A percentile compares a stretch with the other conserved stretches of the same genome.
These are phyloP conservation scores for Prionailurus viverrinus DNA, from an alignment of 2,113 vertebrate genomes.

Conservation along the genomic window DNA sequence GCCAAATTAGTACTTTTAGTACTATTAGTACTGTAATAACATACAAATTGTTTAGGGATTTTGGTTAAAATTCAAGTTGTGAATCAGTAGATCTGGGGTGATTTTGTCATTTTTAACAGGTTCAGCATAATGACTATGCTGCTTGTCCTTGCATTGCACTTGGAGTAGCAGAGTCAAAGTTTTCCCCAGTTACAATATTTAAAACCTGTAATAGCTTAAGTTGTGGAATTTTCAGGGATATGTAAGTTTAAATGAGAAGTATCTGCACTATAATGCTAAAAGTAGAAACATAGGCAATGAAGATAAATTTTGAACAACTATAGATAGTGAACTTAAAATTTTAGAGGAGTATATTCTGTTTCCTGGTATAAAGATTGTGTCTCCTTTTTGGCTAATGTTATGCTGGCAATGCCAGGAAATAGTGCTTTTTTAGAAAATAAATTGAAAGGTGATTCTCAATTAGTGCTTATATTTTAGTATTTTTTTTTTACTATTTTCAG, in stretches of 20 bases:
- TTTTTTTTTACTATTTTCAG: neutral
- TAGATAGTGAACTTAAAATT: neutral
- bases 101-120: neutral
- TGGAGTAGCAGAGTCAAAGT: neutral
- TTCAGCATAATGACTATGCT: neutral
- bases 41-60: neutral
- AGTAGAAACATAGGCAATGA: neutral
- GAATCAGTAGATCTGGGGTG: neutral
- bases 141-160: neutral
- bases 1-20: neutral
- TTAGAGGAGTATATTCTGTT: neutral
- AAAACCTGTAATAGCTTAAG: neutral
- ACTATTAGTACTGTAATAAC: neutral
- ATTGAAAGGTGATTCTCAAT: neutral
- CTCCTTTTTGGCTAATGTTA: conserved; percentile 14
- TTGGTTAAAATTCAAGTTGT: conserved; percentile 33
- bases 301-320: neutral
- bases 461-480: conserved; percentile 21
- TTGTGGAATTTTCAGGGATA: neutral
- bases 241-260: neutral
- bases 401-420: conserved; percentile 18
- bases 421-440: neutral
- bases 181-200: neutral
- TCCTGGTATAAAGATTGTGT: neutral
- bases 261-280: neutral